phyloP scores from a whole-genome alignment of 2,113 vertebrate species.

The Haemorhous mexicanus region DNA sequence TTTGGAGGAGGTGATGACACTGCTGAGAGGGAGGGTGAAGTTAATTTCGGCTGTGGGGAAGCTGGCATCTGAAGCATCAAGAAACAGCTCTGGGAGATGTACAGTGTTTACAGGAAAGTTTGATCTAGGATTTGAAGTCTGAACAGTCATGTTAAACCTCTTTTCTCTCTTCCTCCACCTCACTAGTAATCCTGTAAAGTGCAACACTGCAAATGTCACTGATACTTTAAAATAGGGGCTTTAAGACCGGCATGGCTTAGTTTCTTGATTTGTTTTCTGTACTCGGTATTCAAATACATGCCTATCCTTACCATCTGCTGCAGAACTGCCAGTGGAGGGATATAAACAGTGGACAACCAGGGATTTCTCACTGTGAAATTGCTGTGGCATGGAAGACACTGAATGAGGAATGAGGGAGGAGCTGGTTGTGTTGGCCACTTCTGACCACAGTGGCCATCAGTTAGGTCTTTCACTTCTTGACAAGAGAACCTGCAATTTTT shows the following conservation, averaged over 20 bases:
- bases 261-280: not conserved
- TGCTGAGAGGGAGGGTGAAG: not conserved
- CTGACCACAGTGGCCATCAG: not conserved
- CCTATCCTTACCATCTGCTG: not conserved
- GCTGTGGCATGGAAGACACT: not conserved
- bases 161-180: not conserved
- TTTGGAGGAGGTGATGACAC: slow-evolving; percentile 35
- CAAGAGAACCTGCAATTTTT: not conserved
- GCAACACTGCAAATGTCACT: not conserved
- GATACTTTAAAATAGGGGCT: slow-evolving; percentile 4
- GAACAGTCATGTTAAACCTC: not conserved
- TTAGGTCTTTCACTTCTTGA: not conserved
- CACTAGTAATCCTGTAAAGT: not conserved
- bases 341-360: not conserved
- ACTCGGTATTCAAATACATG: not conserved
- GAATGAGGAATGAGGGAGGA: not conserved
- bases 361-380: not conserved
- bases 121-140: not conserved
- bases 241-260: not conserved
- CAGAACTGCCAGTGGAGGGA: not conserved
- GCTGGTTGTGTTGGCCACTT: not conserved
- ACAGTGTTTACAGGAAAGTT: not conserved
- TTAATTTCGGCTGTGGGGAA: slow-evolving; percentile 6
- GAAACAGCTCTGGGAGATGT: not conserved
- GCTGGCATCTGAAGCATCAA: not conserved